These are phyloP conservation scores for Eupleurogrammus muticus DNA, from an alignment of 2,797 vertebrate genomes.

Conservation along the genomic window DNA sequence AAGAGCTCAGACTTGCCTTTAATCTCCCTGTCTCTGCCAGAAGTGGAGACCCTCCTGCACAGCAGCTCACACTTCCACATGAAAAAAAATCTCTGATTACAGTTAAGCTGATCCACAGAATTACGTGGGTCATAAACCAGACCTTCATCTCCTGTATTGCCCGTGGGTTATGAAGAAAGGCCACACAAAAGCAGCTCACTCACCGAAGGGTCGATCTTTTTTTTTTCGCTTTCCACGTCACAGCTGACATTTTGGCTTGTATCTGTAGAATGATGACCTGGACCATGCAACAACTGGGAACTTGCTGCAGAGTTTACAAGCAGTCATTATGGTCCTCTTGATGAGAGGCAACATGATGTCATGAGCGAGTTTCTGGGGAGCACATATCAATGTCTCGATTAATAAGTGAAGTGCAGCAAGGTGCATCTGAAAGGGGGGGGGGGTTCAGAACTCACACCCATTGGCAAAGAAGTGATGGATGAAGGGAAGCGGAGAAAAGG, in stretches of 20 bases:
- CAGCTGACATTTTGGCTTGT: not conserved
- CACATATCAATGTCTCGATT: constrained; percentile 30
- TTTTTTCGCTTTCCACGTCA: constrained; percentile 6
- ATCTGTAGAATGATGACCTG: not conserved
- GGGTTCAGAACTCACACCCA: constrained; percentile 54
- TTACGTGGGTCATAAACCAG: constrained; percentile 55
- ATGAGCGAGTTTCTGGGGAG: constrained; percentile 24
- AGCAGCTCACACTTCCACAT: constrained; percentile 51
- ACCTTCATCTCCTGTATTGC: constrained; percentile 46
- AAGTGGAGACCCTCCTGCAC: constrained; percentile 4
- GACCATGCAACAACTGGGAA: not conserved
- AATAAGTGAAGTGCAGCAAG: constrained; percentile 36
- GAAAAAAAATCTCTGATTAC: constrained; percentile 41
- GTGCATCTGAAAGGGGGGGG: constrained; percentile 16
- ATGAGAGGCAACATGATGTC: constrained; percentile 52
- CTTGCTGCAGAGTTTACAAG: not conserved
- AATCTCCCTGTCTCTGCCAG: too few relatives aligned
- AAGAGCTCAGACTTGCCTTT: not conserved
- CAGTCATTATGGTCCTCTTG: constrained; percentile 5
- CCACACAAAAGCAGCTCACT: constrained; percentile 30
- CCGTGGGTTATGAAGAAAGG: constrained; percentile 41
- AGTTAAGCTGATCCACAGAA: constrained; percentile 33
- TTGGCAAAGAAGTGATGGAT: constrained; percentile 52
- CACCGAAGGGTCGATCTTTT: constrained; percentile 18
- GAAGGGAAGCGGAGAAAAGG: constrained; percentile 27